phyloP scores from a whole-genome alignment of 1,140 invertebrate species.

The Euschistus heros region DNA sequence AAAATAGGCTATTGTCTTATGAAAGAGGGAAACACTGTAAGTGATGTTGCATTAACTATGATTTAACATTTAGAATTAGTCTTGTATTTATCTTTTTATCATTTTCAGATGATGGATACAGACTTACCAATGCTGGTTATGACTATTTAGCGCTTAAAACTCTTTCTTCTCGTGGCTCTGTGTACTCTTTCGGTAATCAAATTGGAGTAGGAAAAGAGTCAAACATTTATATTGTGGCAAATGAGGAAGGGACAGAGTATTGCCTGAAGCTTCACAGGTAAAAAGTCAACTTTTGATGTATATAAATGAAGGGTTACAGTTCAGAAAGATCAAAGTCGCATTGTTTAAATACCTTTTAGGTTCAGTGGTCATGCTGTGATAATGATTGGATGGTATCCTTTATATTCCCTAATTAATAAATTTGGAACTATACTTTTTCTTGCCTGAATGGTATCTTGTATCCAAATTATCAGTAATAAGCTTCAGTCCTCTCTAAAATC shows the following conservation, averaged over 20 bases:
- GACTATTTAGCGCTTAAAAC: conserved; percentile 93
- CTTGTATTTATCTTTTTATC: conserved; percentile 20
- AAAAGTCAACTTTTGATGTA: background rate
- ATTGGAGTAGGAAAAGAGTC: conserved; percentile 98
- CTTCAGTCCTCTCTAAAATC: too few relatives aligned
- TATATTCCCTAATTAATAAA: too few relatives aligned
- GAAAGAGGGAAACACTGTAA: conserved; percentile 88
- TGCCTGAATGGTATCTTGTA: too few relatives aligned
- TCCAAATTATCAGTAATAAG: too few relatives aligned
- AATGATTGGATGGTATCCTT: too few relatives aligned
- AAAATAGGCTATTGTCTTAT: conserved; percentile 79
- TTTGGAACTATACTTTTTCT: too few relatives aligned
- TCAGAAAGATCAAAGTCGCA: too few relatives aligned
- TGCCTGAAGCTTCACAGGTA: conserved; percentile 86
- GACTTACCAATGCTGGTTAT: conserved; percentile 91
- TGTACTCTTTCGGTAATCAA: conserved; percentile 90
- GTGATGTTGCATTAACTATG: conserved; percentile 30
- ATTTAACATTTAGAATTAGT: too few relatives aligned
- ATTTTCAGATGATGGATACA: conserved; percentile 82
- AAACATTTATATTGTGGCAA: conserved; percentile 80
- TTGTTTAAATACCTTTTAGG: too few relatives aligned
- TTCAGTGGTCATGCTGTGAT: too few relatives aligned
- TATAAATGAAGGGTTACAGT: too few relatives aligned
- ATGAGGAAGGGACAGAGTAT: conserved; percentile 59
- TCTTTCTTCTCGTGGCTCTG: conserved; percentile 61